Conservation (phyloP, 2,888 invertebrate species). For the Tuta absoluta region DNA sequence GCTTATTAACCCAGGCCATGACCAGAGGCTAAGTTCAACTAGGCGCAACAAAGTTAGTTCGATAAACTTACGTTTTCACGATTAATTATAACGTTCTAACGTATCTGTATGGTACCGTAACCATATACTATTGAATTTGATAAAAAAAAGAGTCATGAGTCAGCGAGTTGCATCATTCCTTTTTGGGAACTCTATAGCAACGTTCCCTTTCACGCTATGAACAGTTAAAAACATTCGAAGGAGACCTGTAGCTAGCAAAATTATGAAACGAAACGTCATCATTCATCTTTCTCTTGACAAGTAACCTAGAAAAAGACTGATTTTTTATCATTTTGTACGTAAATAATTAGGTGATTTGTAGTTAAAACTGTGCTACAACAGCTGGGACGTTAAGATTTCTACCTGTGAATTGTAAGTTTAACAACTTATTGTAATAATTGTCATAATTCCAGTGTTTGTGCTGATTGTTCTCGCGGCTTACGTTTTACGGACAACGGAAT, state of each 20-base stretch:
- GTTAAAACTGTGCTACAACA: conserved; percentile 28
- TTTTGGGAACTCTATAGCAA: too few relatives aligned
- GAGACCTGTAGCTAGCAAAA: not conserved
- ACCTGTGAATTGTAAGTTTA: conserved; percentile 12
- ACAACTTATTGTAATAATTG: not conserved
- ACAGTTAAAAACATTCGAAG: not conserved
- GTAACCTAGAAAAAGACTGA: conserved; percentile 69
- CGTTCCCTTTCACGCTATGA: too few relatives aligned
- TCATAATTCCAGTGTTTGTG: not conserved
- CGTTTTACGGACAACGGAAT: conserved; percentile 8
- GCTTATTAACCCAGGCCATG: too few relatives aligned
- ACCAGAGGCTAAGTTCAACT: too few relatives aligned
- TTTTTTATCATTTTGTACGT: conserved; percentile 55
- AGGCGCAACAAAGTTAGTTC: too few relatives aligned
- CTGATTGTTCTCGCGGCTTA: conserved; percentile 22
- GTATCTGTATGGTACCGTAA: too few relatives aligned
- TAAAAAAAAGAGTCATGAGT: not conserved
- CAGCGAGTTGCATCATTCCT: conserved; percentile 2
- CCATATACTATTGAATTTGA: too few relatives aligned
- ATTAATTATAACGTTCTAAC: too few relatives aligned
- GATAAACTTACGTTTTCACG: too few relatives aligned
- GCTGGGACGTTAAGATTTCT: not conserved
- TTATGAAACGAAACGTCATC: conserved; percentile 5
- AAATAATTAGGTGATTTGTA: conserved; percentile 40
- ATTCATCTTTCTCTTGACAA: conserved; percentile 46